Percentiles rank a stretch among this genome's conserved stretches.
phyloP scores from a whole-genome alignment of 1,140 invertebrate species.

The Orchestia grillus region DNA sequence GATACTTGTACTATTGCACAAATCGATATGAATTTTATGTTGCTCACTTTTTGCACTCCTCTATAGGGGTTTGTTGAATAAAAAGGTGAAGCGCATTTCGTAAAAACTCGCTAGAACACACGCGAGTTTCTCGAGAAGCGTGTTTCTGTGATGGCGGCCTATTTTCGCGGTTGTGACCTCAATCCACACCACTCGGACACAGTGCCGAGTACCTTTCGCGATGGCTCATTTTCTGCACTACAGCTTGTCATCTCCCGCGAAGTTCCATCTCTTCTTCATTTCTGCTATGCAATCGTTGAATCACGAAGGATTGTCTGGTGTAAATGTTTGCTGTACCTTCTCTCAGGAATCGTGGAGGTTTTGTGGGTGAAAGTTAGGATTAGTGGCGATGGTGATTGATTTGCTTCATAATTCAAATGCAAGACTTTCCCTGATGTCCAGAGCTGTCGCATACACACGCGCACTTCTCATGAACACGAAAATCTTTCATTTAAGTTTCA shows the following conservation, averaged over 20 bases:
- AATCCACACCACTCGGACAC: background rate
- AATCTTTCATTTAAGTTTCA: too few species aligned
- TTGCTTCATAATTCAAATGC: background rate
- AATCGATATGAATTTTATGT: background rate
- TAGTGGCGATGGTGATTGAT: background rate
- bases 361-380: background rate
- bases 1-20: background rate
- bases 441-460: background rate
- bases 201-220: background rate
- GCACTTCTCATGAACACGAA: too few species aligned
- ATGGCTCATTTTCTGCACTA: background rate
- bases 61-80: background rate
- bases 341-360: background rate
- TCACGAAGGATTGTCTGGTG: background rate
- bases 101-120: background rate
- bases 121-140: background rate
- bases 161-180: background rate
- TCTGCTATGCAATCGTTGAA: background rate
- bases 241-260: background rate
- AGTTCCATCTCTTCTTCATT: background rate
- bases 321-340: background rate
- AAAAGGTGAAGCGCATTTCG: background rate
- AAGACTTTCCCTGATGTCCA: background rate
- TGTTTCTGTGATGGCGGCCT: background rate
- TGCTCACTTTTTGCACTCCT: background rate